phyloP scores from a whole-genome alignment of 2,113 vertebrate species.

The Anoura caudifer region DNA sequence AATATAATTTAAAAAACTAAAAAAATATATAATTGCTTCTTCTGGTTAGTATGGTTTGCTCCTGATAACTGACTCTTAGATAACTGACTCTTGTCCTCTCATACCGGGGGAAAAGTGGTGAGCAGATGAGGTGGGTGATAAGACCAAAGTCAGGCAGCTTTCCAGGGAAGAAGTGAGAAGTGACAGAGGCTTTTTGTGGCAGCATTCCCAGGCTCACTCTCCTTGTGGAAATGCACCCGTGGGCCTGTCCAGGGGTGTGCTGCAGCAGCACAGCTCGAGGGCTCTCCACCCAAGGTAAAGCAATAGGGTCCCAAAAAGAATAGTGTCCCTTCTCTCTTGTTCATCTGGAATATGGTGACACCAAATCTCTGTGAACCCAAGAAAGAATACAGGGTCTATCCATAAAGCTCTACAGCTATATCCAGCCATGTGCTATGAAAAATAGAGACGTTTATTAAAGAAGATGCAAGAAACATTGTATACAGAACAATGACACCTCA shows the following conservation, averaged over 20 bases:
- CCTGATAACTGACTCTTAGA: no score
- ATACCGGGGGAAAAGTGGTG: no score
- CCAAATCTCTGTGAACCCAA: not conserved
- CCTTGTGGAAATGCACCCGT: not conserved
- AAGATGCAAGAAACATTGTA: no score
- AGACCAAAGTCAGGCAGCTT: not conserved
- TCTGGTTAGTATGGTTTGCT: not conserved
- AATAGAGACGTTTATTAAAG: no score
- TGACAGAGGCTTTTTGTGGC: not conserved
- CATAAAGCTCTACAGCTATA: no score
- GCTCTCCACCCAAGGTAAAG: not conserved
- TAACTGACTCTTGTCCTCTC: not conserved
- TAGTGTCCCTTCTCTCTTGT: not conserved
- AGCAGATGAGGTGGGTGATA: not conserved
- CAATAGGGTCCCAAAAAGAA: not conserved
- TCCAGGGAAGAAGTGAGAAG: not conserved
- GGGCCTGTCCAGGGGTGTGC: not conserved
- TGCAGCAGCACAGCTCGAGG: no score
- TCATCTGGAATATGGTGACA: not conserved
- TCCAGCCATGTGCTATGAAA: no score
- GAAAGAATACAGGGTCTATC: not conserved
- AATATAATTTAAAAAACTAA: no score
- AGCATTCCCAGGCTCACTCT: accelerated
- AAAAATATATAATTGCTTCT: no score
- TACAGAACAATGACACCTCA: no score